Conservation (phyloP, 2,888 invertebrate species). For the Drosophila kambysellisi region DNA sequence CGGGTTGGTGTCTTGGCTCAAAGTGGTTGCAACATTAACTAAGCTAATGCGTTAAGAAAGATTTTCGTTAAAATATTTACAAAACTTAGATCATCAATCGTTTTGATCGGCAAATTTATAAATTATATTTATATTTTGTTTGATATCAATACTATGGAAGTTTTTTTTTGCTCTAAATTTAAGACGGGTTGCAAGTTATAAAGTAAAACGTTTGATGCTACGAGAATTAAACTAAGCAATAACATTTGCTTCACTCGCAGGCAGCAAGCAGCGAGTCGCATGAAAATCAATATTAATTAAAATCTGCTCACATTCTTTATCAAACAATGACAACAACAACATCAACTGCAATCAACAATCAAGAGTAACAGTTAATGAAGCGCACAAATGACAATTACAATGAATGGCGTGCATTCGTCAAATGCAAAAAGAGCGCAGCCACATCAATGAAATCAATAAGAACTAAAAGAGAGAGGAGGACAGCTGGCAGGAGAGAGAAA, state of each 20-base stretch:
- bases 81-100: background rate
- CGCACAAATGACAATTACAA: constrained; percentile 64
- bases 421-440: constrained; percentile 42
- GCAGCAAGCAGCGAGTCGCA: background rate
- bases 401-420: constrained; percentile 48
- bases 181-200: background rate
- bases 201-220: background rate
- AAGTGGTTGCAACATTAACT: constrained; percentile 63
- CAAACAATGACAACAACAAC: constrained; percentile 17
- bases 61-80: constrained; percentile 23
- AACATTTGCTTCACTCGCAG: background rate
- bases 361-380: constrained; percentile 65
- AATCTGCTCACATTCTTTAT: constrained; percentile 39
- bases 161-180: background rate
- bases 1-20: constrained; percentile 63
- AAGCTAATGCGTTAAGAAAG: constrained; percentile 33
- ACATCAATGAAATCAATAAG: constrained; percentile 13
- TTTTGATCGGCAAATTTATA: background rate
- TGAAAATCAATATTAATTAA: constrained; percentile 69
- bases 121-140: background rate
- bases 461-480: constrained; percentile 1
- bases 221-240: constrained; percentile 1
- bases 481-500: constrained; percentile 1
- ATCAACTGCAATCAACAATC: constrained; percentile 38
- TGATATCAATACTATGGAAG: background rate